Conservation (phyloP, 2,888 invertebrate genomes). For the Ectemnius lituratus region DNA sequence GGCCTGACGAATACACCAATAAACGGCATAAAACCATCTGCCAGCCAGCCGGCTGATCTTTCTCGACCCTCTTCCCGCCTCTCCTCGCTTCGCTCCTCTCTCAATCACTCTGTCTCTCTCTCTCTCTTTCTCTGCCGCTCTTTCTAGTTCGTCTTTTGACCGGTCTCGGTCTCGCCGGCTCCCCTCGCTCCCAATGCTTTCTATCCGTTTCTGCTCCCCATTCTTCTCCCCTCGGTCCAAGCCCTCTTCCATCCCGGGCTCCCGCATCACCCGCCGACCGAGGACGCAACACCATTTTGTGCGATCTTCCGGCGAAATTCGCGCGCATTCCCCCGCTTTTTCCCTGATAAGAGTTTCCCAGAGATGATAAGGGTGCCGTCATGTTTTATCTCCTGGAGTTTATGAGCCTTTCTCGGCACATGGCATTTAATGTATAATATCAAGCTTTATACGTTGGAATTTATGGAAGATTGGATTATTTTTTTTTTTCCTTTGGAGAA, state of each 20-base stretch:
- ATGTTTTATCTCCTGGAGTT: no score
- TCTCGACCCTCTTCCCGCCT: conserved; percentile 53
- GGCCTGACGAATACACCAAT: conserved; percentile 76
- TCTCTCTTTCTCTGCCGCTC: conserved; percentile 39
- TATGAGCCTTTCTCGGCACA: no score
- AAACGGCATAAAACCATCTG: conserved; percentile 77
- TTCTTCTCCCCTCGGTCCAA: conserved; percentile 38
- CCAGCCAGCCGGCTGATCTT: conserved; percentile 75
- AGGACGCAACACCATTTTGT: conserved; percentile 70
- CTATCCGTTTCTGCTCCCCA: conserved; percentile 21
- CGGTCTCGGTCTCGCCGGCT: conserved; percentile 42
- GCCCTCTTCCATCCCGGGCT: conserved; percentile 22
- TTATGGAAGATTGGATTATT: no score
- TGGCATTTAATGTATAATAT: no score
- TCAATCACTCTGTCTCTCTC: conserved; percentile 49
- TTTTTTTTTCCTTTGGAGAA: no score
- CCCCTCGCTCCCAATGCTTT: conserved; percentile 26
- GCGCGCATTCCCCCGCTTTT: conserved; percentile 40
- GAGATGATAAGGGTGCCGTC: no score
- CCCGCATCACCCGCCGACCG: conserved; percentile 38
- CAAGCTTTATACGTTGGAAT: no score
- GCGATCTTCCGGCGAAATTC: conserved; percentile 74
- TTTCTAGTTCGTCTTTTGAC: conserved; percentile 48
- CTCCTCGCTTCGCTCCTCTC: conserved; percentile 32
- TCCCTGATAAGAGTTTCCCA: neutral